Percentiles rank a stretch among this genome's conserved stretches.
These are phyloP conservation scores for Podotricha telesiphe DNA, from an alignment of 2,888 invertebrate genomes.

Conservation along the genomic window DNA sequence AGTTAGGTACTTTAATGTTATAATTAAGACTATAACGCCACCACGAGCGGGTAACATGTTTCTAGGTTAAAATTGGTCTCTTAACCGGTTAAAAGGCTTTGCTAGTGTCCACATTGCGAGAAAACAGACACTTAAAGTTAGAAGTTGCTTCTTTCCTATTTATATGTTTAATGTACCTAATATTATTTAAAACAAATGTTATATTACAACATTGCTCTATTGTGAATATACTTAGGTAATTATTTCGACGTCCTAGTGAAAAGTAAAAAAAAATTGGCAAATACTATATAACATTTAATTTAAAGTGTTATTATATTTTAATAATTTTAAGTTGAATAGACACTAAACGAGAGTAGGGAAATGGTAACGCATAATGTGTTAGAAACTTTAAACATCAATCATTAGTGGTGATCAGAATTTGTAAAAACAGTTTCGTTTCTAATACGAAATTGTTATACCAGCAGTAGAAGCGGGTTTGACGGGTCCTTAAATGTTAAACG, in stretches of 20 bases:
- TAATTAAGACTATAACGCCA: constrained; percentile 24
- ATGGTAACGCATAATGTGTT: neutral
- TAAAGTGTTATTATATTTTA: too few relatives aligned
- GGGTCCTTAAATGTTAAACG: neutral
- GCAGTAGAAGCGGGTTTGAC: constrained; percentile 7
- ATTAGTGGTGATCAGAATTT: neutral
- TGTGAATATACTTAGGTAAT: neutral
- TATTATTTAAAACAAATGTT: neutral
- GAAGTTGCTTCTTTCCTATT: neutral
- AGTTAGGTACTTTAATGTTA: constrained; percentile 18
- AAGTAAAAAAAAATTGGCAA: too few relatives aligned
- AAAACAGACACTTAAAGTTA: neutral
- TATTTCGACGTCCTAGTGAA: too few relatives aligned
- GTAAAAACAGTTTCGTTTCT: constrained; percentile 6
- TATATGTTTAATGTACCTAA: constrained; percentile 1
- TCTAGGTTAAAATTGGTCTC: constrained; percentile 30
- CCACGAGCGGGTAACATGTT: constrained; percentile 20
- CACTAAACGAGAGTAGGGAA: neutral
- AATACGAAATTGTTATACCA: neutral
- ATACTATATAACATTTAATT: too few relatives aligned
- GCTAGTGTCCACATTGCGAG: constrained; percentile 4
- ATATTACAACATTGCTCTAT: neutral
- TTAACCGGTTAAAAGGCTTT: constrained; percentile 28
- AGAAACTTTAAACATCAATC: neutral
- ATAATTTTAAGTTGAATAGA: neutral